phyloP scores from a whole-genome alignment of 2,797 vertebrate species.

The Vultur gryphus region DNA sequence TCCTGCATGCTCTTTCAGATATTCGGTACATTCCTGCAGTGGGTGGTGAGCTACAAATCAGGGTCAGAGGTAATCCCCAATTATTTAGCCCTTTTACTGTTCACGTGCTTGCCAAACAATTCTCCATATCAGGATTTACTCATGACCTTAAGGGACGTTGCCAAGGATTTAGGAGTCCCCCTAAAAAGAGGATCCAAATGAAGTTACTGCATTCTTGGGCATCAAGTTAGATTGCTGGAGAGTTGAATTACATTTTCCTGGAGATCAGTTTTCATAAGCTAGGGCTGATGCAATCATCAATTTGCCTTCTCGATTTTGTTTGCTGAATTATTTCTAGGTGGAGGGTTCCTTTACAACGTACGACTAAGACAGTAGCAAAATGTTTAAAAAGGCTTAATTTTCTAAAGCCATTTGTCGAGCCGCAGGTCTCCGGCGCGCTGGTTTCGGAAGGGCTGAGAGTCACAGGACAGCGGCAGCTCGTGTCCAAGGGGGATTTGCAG shows the following conservation, averaged over 20 bases:
- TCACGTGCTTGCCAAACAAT: constrained; percentile 43
- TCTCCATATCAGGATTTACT: constrained; percentile 43
- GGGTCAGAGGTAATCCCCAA: constrained; percentile 62
- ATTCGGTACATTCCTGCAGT: constrained; percentile 48
- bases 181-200: constrained; percentile 45
- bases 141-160: constrained; percentile 58
- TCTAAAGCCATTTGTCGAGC: neutral
- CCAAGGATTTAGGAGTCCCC: constrained; percentile 60
- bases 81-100: constrained; percentile 60
- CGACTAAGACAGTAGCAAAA: neutral
- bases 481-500: neutral
- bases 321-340: neutral
- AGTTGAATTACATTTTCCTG: constrained; percentile 44
- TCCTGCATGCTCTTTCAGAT: constrained; percentile 31
- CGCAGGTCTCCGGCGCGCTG: neutral
- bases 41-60: constrained; percentile 48
- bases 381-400: neutral
- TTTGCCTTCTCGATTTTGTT: neutral
- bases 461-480: neutral
- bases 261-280: constrained; percentile 43
- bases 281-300: constrained; percentile 43
- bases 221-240: constrained; percentile 12
- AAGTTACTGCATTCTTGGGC: constrained; percentile 36
- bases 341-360: neutral
- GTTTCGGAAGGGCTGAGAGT: neutral